These are phyloP conservation scores for Camptogramma bilineatum DNA, from an alignment of 2,888 invertebrate species.

Conservation along the genomic window DNA sequence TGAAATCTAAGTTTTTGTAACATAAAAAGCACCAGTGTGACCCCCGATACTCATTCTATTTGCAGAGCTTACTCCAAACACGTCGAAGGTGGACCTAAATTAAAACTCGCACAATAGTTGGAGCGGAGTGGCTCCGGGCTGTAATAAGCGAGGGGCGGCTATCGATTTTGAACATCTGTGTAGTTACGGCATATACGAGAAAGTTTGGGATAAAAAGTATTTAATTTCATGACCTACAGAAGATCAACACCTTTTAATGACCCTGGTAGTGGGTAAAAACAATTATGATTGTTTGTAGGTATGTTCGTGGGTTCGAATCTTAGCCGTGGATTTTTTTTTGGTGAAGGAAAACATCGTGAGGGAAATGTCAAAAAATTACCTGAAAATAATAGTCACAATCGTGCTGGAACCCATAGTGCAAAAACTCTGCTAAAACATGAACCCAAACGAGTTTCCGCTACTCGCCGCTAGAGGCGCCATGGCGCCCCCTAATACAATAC, in stretches of 20 bases:
- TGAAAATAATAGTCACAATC: neutral
- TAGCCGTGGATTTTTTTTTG: no score
- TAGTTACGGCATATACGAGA: conserved; percentile 16
- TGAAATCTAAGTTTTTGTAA: no score
- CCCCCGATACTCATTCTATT: conserved; percentile 39
- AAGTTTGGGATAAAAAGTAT: conserved; percentile 12
- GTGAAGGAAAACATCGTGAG: no score
- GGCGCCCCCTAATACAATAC: neutral
- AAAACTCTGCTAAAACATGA: conserved; percentile 33
- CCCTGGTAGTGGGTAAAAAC: no score
- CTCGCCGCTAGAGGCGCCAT: conserved; percentile 72
- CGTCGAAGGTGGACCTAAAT: conserved; percentile 49
- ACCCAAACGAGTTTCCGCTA: conserved; percentile 63
- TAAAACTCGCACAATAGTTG: conserved; percentile 53
- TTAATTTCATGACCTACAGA: neutral
- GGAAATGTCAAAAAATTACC: no score
- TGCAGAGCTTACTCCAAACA: conserved; percentile 44
- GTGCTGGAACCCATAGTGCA: conserved; percentile 16
- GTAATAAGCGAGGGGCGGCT: conserved; percentile 49
- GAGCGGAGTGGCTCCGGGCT: conserved; percentile 39
- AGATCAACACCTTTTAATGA: neutral
- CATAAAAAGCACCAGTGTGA: conserved; percentile 15
- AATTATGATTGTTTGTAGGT: no score
- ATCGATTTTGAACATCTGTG: conserved; percentile 46
- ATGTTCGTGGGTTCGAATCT: no score